Evolutionary conservation across 1,140 invertebrate genomes (phyloP).

Genomic region (Drosophila lini): DNA sequence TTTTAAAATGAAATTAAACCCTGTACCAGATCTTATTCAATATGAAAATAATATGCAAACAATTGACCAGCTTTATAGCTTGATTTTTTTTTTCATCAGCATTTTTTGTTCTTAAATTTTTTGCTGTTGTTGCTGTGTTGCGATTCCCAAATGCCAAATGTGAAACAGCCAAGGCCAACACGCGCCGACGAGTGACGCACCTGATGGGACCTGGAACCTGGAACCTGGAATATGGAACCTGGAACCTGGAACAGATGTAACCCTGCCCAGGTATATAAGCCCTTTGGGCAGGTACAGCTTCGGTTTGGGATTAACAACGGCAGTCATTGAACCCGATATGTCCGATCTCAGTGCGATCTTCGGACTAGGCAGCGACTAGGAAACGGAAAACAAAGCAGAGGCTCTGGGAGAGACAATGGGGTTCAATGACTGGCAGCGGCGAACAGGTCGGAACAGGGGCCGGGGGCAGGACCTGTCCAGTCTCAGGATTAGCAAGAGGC

Average conservation of each 20-base stretch:
- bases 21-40: background rate
- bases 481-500: conserved; percentile 36
- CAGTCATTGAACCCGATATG: conserved; percentile 3
- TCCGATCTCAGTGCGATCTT: background rate
- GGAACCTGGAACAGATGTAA: background rate
- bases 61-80: conserved; percentile 2
- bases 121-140: background rate
- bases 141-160: conserved; percentile 62
- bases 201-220: conserved; percentile 6
- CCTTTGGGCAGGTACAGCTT: conserved; percentile 23
- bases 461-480: conserved; percentile 43
- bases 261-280: background rate
- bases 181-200: conserved; percentile 34
- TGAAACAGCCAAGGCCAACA: conserved; percentile 53
- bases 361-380: conserved; percentile 55
- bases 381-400: conserved; percentile 50
- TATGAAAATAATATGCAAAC: background rate
- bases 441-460: conserved; percentile 17
- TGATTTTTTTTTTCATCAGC: background rate
- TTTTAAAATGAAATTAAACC: no score
- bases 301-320: background rate
- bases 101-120: background rate
- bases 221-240: background rate
- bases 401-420: conserved; percentile 25
- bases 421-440: conserved; percentile 49